These are phyloP conservation scores for Himalopsyche japonica DNA, from an alignment of 2,888 invertebrate genomes.

Conservation along the genomic window DNA sequence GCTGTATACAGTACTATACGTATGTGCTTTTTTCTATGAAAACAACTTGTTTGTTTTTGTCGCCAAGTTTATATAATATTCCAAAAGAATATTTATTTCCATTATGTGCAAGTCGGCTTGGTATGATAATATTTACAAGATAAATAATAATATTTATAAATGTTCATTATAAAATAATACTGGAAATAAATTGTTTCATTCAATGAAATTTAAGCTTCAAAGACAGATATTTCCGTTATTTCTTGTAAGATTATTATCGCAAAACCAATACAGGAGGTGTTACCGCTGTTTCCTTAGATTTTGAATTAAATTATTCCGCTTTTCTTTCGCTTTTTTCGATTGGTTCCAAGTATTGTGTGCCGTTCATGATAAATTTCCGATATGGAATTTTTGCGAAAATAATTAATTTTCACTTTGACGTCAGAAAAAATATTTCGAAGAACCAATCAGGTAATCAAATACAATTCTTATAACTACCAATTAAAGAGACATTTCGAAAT, in stretches of 20 bases:
- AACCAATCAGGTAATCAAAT: background rate
- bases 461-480: no score
- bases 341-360: background rate
- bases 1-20: no score
- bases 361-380: background rate
- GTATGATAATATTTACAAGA: background rate
- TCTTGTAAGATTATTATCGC: background rate
- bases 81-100: no score
- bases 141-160: background rate
- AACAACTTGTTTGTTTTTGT: no score
- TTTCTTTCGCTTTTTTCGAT: background rate
- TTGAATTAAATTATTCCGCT: background rate
- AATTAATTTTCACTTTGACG: background rate
- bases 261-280: background rate
- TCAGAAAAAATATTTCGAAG: background rate
- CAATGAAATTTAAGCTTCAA: background rate
- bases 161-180: background rate
- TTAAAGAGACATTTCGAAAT: no score
- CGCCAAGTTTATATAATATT: no score
- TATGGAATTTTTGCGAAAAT: background rate
- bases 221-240: background rate
- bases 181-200: background rate
- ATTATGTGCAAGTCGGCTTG: background rate
- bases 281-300: background rate
- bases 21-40: no score